Base-by-base conservation (phyloP, 2,888 invertebrate genomes). In the Tipula confusa region DNA sequence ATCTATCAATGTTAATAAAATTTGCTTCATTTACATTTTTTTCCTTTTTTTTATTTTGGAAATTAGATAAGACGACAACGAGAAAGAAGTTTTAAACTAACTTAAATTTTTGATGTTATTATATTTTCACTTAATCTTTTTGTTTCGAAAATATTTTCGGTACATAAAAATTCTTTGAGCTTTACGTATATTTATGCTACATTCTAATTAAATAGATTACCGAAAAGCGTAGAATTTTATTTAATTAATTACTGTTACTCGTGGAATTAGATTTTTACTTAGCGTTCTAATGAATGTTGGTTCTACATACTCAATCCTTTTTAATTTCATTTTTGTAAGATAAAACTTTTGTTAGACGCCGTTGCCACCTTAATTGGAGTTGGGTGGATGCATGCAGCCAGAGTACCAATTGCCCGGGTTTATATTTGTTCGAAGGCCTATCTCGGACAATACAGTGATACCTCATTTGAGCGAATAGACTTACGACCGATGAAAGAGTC, bases 111-210 rank as follows among this genome's bases (percentile, higher is more conserved):
- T 18, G 64, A 64, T 64, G 64, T 64, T 64, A 64, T n/a, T n/a
- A n/a, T n/a, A n/a, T 64, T 64, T 64, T 64, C 64, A 64, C 24
- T 64, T 64, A 64, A 64, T 64, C 64, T 64, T 64, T 43, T 24
- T 18, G 18, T 64, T 24, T 64, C 6, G 18, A 9, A 64, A 64
- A 64, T 64, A 64, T 64, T 64, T 64, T 64, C 9, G 24, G 24
- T 24, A 43, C 43, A 43, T 43, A 15, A 43, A 64, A 64, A 64
- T 24, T 24, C 24, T 64, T 24, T 64, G 9, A 64, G 64, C 64
- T 24, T 64, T 9, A 64, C 18, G 2, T 38, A 24, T 9, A 64
- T 64, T 64, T 64, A 64, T 64, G 64, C 24, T 64, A n/a, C n/a
- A 64, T 64, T 64, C 24, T 64, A 64, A 64, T 64, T 64, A 64